Evolutionary conservation across 2,797 vertebrate species (phyloP), one percentile per base, ranked within the genome.

Genomic region (Eurystomus glaucurus): DNA sequence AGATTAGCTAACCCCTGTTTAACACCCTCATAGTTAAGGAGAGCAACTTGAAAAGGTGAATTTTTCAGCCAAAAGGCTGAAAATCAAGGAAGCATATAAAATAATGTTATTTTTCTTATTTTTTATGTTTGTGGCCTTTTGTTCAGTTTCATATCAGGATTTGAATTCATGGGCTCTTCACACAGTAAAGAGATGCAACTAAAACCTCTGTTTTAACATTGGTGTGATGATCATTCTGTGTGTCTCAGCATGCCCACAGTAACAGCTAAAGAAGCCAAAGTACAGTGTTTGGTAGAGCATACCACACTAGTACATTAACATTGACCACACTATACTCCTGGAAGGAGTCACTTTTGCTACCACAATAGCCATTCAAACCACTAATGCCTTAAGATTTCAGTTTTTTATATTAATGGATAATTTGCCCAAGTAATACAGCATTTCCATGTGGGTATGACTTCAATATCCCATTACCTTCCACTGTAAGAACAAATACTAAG

Each of bases 151-250:
- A 10, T 39, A 31, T 4, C 14, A 19, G 35, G 21, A 43, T 84
- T 51, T 46, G 37, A 46, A 61, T 52, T 75, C 17, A 31, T 14
- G 26, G 58, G 7, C 16, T 62, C 16, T 77, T 8, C 48, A 37
- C 25, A 20, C 16, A 46, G 11, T 23, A 29, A 43, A 50, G 25
- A 39, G 21, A 66, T 88, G 45, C 2, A 21, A 16, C 23, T 43
- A 35, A 35, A 11, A 1, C 0, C 11, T 1, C 4, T 18, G 3
- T 11, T 35, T 31, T 57, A 39, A 12, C 9, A 0, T 8, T 54
- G 10, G 2, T 22, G 5, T 33, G 17, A 46, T 74, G 6, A 8
- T 39, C 23, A 8, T 51, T 45, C 45, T 64, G 4, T 33, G 18
- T 33, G 28, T 39, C 25, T 16, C 35, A 55, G 28, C 17, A 8